A percentile compares a stretch with the other conserved stretches of the same genome.
Conservation (phyloP, 1,140 invertebrate genomes). For the Caenorhabditis elegans region DNA sequence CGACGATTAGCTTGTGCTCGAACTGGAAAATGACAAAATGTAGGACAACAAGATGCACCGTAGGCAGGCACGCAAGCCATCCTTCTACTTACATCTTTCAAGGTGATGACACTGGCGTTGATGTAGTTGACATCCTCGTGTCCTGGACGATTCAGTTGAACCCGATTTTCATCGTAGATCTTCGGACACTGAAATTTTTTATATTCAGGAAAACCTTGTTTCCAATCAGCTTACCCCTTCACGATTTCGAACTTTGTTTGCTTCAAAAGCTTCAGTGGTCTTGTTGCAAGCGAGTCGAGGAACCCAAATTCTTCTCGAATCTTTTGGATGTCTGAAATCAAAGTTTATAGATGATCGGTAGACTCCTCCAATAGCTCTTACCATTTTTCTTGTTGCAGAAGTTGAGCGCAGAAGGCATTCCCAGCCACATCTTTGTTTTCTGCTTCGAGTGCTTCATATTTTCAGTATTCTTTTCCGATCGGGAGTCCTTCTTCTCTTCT, state of each 20-base stretch:
- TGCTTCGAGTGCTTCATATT: background rate
- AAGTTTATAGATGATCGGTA: background rate
- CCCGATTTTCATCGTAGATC: constrained; percentile 1
- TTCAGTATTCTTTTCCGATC: too few relatives aligned
- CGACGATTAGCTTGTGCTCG: background rate
- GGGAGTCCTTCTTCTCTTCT: background rate
- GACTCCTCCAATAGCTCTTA: background rate
- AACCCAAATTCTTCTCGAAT: background rate
- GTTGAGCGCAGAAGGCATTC: background rate
- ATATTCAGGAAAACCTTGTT: background rate
- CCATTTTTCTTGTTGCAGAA: background rate
- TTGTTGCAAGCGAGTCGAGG: background rate
- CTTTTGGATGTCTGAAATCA: background rate
- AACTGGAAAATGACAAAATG: background rate
- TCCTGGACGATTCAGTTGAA: background rate
- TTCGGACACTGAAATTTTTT: background rate
- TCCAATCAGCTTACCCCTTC: background rate
- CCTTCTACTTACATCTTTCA: background rate
- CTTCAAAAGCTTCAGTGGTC: background rate
- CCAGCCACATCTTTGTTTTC: background rate
- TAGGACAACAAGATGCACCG: background rate
- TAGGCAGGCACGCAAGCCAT: background rate
- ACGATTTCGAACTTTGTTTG: background rate
- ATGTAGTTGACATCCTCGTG: background rate
- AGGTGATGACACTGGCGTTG: background rate